These are phyloP conservation scores for Anorthoa munda DNA, from an alignment of 2,888 invertebrate genomes.

Conservation along the genomic window DNA sequence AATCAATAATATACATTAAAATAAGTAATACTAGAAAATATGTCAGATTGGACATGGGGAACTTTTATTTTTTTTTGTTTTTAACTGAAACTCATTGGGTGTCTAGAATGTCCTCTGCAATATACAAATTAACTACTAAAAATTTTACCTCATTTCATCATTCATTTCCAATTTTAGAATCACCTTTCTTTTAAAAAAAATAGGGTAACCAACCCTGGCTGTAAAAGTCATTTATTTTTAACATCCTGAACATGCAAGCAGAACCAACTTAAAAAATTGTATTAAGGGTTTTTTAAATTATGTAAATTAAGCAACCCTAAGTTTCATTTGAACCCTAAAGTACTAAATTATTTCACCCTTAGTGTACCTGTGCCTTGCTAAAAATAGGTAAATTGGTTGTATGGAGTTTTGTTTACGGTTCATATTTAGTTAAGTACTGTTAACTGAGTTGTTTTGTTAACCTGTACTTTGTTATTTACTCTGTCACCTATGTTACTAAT, in stretches of 20 bases:
- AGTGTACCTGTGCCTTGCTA: background rate
- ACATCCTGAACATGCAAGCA: constrained; percentile 27
- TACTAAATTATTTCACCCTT: background rate
- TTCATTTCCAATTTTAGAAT: background rate
- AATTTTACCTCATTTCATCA: background rate
- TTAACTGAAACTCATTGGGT: no score
- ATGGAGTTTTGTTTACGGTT: background rate
- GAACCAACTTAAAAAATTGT: constrained; percentile 11
- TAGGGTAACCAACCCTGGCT: background rate
- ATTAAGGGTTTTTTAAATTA: constrained; percentile 31
- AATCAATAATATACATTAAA: no score
- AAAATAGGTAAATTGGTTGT: constrained; percentile 15
- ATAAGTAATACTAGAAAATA: background rate
- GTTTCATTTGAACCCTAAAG: constrained; percentile 25
- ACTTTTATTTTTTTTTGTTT: background rate
- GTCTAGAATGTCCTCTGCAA: background rate
- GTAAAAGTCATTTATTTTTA: constrained; percentile 7
- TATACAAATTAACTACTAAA: background rate
- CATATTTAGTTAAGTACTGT: background rate
- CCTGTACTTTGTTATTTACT: constrained; percentile 21
- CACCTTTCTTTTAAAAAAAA: constrained; percentile 7
- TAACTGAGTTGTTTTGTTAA: background rate
- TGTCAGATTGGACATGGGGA: background rate
- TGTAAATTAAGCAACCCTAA: constrained; percentile 42
- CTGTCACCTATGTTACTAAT: constrained; percentile 3